These are phyloP conservation scores for Drosophila micromelanica DNA, from an alignment of 1,140 invertebrate species.

Conservation along the genomic window DNA sequence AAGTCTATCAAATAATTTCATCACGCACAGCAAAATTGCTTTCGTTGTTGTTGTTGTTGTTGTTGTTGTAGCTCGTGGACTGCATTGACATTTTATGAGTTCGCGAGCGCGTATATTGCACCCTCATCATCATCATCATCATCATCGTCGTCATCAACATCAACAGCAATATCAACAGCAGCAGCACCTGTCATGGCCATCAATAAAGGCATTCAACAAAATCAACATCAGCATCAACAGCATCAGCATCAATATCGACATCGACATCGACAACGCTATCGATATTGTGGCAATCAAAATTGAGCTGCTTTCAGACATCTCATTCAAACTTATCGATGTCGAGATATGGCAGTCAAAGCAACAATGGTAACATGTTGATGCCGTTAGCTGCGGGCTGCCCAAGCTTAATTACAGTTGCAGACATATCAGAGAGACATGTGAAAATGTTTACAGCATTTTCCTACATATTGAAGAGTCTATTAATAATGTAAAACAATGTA, in stretches of 20 bases:
- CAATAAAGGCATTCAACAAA: not conserved
- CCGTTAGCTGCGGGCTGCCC: too few species aligned
- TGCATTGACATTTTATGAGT: constrained; percentile 19
- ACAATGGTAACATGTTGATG: not conserved
- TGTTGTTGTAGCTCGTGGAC: constrained; percentile 3
- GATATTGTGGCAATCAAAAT: constrained; percentile 36
- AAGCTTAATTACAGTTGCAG: too few species aligned
- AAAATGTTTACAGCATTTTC: too few species aligned
- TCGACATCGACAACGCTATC: constrained; percentile 30
- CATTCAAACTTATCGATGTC: constrained; percentile 35
- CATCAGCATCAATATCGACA: too few species aligned
- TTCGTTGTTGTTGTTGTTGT: constrained; percentile 1
- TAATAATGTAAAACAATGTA: too few species aligned
- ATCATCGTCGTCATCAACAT: not conserved
- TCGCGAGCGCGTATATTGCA: constrained; percentile 1
- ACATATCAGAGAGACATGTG: too few species aligned
- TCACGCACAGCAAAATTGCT: constrained; percentile 30
- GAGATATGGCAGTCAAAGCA: constrained; percentile 6
- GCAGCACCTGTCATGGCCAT: constrained; percentile 13
- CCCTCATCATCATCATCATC: too few species aligned
- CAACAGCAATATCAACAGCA: constrained; percentile 12
- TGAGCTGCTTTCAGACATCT: constrained; percentile 22
- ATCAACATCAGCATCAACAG: constrained; percentile 19
- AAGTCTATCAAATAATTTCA: constrained; percentile 48
- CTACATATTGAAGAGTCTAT: too few species aligned